Percentiles rank a stretch among this genome's conserved stretches.
phyloP scores from a whole-genome alignment of 2,113 vertebrate genomes.

The Choloepus hoffmanni region DNA sequence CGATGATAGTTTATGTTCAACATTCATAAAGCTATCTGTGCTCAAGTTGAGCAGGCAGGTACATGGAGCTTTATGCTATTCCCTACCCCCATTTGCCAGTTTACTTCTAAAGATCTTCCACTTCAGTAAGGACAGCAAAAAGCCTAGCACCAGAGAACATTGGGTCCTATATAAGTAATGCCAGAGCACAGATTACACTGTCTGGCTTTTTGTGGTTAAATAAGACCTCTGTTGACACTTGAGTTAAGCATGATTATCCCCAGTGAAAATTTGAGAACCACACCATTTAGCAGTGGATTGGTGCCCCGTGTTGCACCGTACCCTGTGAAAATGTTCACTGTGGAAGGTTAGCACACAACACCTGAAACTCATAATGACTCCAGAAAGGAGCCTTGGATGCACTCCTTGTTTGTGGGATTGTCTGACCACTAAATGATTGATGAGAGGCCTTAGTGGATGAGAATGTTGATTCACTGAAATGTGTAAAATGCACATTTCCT shows the following conservation, averaged over 20 bases:
- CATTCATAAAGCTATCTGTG: not conserved
- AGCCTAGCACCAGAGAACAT: not conserved
- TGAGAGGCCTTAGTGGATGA: conserved; percentile 65
- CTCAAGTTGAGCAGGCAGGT: not conserved
- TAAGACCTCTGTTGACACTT: conserved; percentile 55
- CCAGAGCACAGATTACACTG: not conserved
- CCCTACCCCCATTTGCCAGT: not conserved
- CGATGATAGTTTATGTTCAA: not conserved
- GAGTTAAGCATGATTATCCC: conserved; percentile 49
- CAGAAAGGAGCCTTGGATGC: conserved; percentile 53
- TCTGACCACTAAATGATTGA: conserved; percentile 74
- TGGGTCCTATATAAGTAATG: not conserved
- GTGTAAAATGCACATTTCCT: conserved; percentile 79
- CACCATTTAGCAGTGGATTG: not conserved
- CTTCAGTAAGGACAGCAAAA: not conserved
- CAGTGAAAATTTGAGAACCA: conserved; percentile 57
- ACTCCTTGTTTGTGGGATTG: conserved; percentile 57
- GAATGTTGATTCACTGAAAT: conserved; percentile 70
- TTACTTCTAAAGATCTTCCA: not conserved
- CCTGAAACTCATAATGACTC: conserved; percentile 47
- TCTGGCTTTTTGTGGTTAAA: conserved; percentile 41
- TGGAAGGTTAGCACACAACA: not conserved
- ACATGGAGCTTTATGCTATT: not conserved
- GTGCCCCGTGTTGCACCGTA: not conserved
- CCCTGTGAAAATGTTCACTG: not conserved